Percentiles rank a stretch among this genome's conserved stretches.
phyloP scores from a whole-genome alignment of 2,113 vertebrate species.

The Salvelinus namaycush region DNA sequence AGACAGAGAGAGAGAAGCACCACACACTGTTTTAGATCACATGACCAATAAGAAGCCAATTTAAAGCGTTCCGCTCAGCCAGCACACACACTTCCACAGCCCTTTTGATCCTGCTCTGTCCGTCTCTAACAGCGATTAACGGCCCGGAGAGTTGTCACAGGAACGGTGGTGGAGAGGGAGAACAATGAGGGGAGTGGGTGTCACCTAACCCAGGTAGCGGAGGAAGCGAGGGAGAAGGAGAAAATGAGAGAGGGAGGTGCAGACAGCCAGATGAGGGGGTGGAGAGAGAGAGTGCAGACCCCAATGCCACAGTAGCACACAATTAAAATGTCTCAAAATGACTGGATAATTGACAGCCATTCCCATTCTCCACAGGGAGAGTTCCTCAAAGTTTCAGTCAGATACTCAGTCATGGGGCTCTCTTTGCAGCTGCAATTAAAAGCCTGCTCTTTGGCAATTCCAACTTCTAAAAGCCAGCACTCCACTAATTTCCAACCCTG shows the following conservation, averaged over 20 bases:
- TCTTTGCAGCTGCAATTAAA: no score
- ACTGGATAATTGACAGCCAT: conserved; percentile 59
- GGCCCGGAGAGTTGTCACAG: conserved; percentile 62
- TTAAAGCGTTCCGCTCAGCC: conserved; percentile 48
- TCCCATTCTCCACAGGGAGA: conserved; percentile 46
- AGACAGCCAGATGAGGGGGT: neutral
- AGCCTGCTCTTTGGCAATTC: no score
- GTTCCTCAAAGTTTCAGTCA: conserved; percentile 7
- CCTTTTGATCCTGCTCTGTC: conserved; percentile 62
- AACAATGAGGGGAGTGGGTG: conserved; percentile 53
- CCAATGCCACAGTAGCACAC: conserved; percentile 66
- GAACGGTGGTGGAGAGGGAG: conserved; percentile 45
- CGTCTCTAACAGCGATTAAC: conserved; percentile 68
- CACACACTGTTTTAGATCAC: conserved; percentile 35
- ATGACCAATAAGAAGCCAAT: conserved; percentile 56
- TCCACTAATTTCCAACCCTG: no score
- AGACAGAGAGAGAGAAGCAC: neutral
- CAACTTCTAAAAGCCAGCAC: no score
- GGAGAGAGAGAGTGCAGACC: conserved; percentile 35
- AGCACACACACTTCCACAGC: conserved; percentile 3
- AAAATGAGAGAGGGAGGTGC: neutral
- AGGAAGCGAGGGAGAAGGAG: neutral
- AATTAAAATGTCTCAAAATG: conserved; percentile 67
- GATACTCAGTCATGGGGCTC: no score
- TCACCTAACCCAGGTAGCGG: conserved; percentile 47